A percentile compares a stretch with the other conserved stretches of the same genome.
Evolutionary conservation across 2,113 vertebrate species (phyloP).

Genomic region (Malaclemys terrapin): DNA sequence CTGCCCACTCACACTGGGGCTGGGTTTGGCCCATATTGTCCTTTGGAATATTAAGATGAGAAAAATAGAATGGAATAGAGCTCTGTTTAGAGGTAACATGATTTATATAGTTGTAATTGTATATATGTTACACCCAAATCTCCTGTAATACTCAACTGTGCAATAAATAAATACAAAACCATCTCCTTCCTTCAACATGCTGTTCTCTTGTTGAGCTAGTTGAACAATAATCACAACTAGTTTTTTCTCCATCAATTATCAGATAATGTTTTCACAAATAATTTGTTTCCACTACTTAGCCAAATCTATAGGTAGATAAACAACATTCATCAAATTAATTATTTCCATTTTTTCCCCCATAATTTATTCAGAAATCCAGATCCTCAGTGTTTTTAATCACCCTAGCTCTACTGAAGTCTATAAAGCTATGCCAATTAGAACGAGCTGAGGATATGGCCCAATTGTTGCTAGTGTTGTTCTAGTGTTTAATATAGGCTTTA

Average conservation of each 20-base stretch:
- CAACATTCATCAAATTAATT: conserved; percentile 50
- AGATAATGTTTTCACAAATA: conserved; percentile 13
- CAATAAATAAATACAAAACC: neutral
- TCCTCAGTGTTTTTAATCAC: conserved; percentile 62
- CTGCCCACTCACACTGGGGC: neutral
- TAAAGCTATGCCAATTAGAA: conserved; percentile 51
- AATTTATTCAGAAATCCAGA: conserved; percentile 57
- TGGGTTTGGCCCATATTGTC: neutral
- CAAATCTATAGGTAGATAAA: conserved; percentile 34
- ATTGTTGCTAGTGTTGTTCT: neutral
- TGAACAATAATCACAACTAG: neutral
- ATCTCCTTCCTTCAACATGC: neutral
- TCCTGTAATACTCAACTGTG: neutral
- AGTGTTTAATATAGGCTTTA: neutral
- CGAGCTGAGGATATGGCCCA: conserved; percentile 15
- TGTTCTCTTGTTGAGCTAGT: neutral
- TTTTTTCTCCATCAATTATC: conserved; percentile 33
- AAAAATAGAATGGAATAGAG: conserved; percentile 4
- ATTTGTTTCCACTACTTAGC: neutral
- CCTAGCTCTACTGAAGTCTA: conserved; percentile 10
- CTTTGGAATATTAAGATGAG: conserved; percentile 1
- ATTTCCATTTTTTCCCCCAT: conserved; percentile 34
- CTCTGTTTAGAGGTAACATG: neutral
- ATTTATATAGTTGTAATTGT: conserved; percentile 5
- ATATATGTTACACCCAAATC: neutral